These are phyloP conservation scores for Apteryx owenii DNA, from an alignment of 2,113 vertebrate genomes.

Conservation along the genomic window DNA sequence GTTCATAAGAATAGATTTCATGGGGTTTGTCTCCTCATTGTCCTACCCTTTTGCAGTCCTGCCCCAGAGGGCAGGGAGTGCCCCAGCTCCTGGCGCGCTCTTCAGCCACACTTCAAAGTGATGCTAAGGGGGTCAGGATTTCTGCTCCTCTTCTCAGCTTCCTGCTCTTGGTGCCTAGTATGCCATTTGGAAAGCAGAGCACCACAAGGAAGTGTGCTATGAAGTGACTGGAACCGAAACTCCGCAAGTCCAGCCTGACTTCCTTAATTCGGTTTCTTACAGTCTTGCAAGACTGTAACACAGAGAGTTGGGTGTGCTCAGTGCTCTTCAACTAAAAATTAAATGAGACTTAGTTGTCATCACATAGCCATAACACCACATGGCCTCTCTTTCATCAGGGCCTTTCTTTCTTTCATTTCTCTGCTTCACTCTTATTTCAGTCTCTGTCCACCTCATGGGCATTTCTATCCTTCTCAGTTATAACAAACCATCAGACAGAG, in stretches of 20 bases:
- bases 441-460: background rate
- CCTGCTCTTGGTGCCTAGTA: rapidly evolving
- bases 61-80: background rate
- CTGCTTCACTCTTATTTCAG: background rate
- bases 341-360: background rate
- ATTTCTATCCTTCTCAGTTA: background rate
- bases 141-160: background rate
- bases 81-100: background rate
- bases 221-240: background rate
- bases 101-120: background rate
- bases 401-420: background rate
- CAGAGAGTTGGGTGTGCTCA: background rate
- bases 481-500: background rate
- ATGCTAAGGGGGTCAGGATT: background rate
- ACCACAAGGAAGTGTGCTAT: background rate
- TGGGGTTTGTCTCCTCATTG: background rate
- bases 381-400: background rate
- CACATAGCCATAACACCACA: background rate
- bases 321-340: background rate
- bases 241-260: background rate
- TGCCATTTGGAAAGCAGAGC: background rate
- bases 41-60: background rate
- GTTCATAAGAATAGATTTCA: background rate
- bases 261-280: background rate
- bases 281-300: background rate